A percentile compares a stretch with the other conserved stretches of the same genome.
Conservation (phyloP, 2,797 vertebrate species). For the Oryzias dopingdopingensis region DNA sequence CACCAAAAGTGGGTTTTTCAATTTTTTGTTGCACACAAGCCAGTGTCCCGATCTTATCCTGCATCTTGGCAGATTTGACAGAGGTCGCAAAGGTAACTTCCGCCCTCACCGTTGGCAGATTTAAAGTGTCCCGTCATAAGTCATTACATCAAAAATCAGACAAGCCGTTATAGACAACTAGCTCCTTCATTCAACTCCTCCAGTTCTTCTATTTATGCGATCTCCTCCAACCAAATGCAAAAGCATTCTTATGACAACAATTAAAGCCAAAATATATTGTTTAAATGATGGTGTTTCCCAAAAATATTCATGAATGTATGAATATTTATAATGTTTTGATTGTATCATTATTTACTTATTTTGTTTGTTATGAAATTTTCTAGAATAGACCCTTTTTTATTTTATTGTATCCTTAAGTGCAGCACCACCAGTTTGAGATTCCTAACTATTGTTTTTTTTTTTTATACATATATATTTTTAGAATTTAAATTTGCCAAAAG, state of each 20-base stretch:
- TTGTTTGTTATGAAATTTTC: neutral
- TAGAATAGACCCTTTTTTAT: neutral
- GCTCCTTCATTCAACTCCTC: conserved; percentile 27
- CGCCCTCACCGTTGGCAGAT: conserved; percentile 32
- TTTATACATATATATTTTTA: conserved; percentile 6
- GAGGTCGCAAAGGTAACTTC: conserved; percentile 30
- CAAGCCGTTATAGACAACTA: conserved; percentile 49
- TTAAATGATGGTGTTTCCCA: too few species aligned
- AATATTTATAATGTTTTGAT: too few species aligned
- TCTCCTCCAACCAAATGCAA: neutral
- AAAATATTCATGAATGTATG: too few species aligned
- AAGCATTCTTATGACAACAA: too few species aligned
- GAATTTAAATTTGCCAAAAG: conserved; percentile 17
- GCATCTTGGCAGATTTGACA: conserved; percentile 19
- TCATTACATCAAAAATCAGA: conserved; percentile 54
- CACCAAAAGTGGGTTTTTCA: neutral
- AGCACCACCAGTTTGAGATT: conserved; percentile 4
- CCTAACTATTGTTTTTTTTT: conserved; percentile 17
- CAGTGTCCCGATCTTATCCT: neutral
- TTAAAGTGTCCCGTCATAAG: conserved; percentile 47
- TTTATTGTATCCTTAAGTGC: neutral
- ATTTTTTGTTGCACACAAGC: too few species aligned
- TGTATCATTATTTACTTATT: too few species aligned
- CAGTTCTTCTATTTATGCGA: conserved; percentile 17
- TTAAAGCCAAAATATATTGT: too few species aligned